Evolutionary conservation across 1,140 invertebrate genomes (phyloP), one percentile per base, ranked within the genome.

Genomic region (Drosophila yakuba): DNA sequence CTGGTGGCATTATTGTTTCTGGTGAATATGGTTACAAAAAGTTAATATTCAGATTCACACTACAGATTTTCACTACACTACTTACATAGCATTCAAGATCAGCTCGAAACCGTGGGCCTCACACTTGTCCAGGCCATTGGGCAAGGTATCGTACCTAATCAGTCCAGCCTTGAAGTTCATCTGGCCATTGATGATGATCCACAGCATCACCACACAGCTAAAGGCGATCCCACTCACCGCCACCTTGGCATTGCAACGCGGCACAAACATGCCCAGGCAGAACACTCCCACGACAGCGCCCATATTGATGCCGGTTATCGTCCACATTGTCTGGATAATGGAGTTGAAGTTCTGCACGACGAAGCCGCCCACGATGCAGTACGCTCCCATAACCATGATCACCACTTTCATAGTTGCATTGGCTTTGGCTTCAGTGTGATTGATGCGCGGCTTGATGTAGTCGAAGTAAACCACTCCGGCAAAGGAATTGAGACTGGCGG

Each of bases 171-270:
- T 94, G 47, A 96, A 94, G 44, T 95, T 94, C 2, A 95, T 91
- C 90, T 97, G 96, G 1, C 95, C 95, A 10, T 96, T 96, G 38
- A 97, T 93, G 2, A 96, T 97, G 43, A 98, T 95, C 96, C 96
- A 97, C 6, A 96, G 94, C 72, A 96, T 95, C 17, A 96, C 92
- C 2, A 93, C 78, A 5, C 97, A 91, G 68, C 96, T 95, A 15
- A 93, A 89, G 0, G 96, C 35, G 1, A 95, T 94, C 11, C 96
- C 96, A 12, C 93, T 92, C 55, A 96, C 93, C 0, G 96, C 96
- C 28, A 95, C 95, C 88, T 91, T 93, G 12, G 94, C 93, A 88
- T 96, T 96, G 2, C 95, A 94, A 69, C 93, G 93, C 0, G 96
- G 96, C 55, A 95, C 95, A 73, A 96, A 95, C 94, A 96, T 95